A percentile compares a stretch with the other conserved stretches of the same genome.
Conservation (phyloP, 2,888 invertebrate genomes). For the Amorpha juglandis region DNA sequence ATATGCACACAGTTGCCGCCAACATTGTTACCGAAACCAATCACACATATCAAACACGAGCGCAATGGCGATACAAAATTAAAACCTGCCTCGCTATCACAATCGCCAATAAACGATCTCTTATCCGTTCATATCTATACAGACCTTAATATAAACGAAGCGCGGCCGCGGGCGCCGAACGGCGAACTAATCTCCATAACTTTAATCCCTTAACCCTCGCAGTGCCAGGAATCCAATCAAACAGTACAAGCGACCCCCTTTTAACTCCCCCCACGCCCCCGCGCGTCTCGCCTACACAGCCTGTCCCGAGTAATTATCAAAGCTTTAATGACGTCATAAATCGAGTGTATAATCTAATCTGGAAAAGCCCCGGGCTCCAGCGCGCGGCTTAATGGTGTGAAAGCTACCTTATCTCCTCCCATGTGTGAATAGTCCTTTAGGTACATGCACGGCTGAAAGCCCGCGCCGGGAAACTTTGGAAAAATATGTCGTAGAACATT, state of each 20-base stretch:
- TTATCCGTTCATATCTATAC: constrained; percentile 80
- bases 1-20: background rate
- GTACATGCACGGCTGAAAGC: constrained; percentile 82
- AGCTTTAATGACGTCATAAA: constrained; percentile 85
- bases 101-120: constrained; percentile 83
- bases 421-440: constrained; percentile 84
- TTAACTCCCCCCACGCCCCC: constrained; percentile 43
- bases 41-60: constrained; percentile 53
- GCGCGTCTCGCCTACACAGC: constrained; percentile 78
- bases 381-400: constrained; percentile 84
- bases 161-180: constrained; percentile 81
- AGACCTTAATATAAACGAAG: constrained; percentile 82
- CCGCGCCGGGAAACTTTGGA: constrained; percentile 84
- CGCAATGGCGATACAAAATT: constrained; percentile 65
- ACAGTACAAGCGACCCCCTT: constrained; percentile 78
- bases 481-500: constrained; percentile 84
- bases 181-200: constrained; percentile 84
- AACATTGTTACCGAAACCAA: constrained; percentile 50
- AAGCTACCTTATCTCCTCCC: constrained; percentile 84
- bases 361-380: constrained; percentile 84
- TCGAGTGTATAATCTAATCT: constrained; percentile 86
- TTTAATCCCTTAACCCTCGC: constrained; percentile 84
- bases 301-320: constrained; percentile 86
- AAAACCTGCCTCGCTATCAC: constrained; percentile 77
- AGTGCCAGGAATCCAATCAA: constrained; percentile 84